phyloP scores from a whole-genome alignment of 2,113 vertebrate species.

The Apodemus speciosus region DNA sequence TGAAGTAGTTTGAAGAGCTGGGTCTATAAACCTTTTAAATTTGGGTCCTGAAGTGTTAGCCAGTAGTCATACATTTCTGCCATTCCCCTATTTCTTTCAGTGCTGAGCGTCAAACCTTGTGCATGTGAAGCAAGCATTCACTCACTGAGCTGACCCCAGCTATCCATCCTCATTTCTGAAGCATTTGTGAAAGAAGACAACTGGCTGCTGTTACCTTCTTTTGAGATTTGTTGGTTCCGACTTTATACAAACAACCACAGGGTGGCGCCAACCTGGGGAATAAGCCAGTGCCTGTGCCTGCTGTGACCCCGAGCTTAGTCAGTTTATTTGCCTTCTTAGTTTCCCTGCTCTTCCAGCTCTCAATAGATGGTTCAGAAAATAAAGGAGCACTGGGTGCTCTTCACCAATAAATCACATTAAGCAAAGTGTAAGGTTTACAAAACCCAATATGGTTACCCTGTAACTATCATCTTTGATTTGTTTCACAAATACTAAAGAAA shows the following conservation, averaged over 20 bases:
- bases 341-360: background rate
- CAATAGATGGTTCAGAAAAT: background rate
- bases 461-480: slow-evolving; percentile 8
- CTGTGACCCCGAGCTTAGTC: background rate
- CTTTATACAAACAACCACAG: slow-evolving; percentile 54
- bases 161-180: background rate
- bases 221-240: background rate
- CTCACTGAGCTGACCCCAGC: background rate
- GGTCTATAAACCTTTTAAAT: background rate
- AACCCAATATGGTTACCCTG: background rate
- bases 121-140: background rate
- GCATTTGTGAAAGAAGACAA: background rate
- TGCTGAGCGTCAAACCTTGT: background rate
- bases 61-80: background rate
- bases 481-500: slow-evolving; percentile 34
- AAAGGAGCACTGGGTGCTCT: background rate
- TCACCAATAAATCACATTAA: background rate
- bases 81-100: background rate
- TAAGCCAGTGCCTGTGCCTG: background rate
- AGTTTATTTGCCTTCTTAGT: background rate
- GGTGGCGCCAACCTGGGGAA: slow-evolving; percentile 34
- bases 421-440: slow-evolving; percentile 15
- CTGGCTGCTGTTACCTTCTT: background rate
- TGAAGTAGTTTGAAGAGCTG: slow-evolving; percentile 62
- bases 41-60: background rate